Evolutionary conservation across 1,140 invertebrate species (phyloP).

Genomic region (Colletes latitarsis): DNA sequence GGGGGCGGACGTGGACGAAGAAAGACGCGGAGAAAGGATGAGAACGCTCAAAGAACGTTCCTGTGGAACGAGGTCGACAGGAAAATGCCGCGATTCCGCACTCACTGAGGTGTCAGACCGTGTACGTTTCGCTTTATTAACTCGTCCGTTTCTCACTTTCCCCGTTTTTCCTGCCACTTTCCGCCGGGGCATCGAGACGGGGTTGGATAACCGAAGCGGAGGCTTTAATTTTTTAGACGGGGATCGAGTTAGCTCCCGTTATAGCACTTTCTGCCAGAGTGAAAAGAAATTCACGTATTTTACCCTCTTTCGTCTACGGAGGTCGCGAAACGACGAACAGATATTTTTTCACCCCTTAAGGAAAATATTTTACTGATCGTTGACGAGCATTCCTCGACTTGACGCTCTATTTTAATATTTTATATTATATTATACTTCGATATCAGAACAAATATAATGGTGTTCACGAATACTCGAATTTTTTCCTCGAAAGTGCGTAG

Average conservation of each 20-base stretch:
- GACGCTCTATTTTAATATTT: no score
- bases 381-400: no score
- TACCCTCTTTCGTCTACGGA: no score
- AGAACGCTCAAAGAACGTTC: constrained; percentile 19
- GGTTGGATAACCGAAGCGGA: neutral
- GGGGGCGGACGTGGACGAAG: neutral
- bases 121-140: constrained; percentile 49
- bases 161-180: neutral
- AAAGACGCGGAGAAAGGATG: neutral
- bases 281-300: no score
- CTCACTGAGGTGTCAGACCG: constrained; percentile 15
- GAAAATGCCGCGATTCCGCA: constrained; percentile 23
- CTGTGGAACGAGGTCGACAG: constrained; percentile 29
- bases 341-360: no score
- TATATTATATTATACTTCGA: no score
- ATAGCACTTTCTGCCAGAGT: no score
- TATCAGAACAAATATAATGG: no score
- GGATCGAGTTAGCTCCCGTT: neutral
- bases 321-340: no score
- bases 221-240: neutral
- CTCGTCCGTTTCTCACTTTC: constrained; percentile 2
- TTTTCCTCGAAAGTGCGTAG: no score
- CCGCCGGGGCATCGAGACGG: neutral
- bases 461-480: no score
- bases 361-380: no score